Evolutionary conservation across 2,888 invertebrate genomes (phyloP).

Genomic region (Drosophila pseudotakahashii): DNA sequence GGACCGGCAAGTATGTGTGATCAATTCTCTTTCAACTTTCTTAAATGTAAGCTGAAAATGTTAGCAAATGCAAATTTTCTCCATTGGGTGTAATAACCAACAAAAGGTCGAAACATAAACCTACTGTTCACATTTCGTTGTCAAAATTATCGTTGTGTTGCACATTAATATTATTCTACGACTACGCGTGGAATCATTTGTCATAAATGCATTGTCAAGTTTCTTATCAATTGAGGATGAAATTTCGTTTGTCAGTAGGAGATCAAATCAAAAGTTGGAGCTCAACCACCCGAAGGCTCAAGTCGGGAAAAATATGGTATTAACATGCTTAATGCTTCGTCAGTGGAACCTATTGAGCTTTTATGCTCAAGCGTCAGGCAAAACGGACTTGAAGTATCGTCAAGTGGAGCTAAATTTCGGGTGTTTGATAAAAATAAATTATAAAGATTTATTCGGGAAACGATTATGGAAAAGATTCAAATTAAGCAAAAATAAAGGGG

Average conservation of each 20-base stretch:
- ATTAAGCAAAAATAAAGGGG: constrained; percentile 7
- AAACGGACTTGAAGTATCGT: constrained; percentile 18
- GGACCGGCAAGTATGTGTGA: constrained; percentile 76
- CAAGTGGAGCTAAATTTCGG: constrained; percentile 24
- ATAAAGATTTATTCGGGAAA: constrained; percentile 30
- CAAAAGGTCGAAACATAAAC: constrained; percentile 51
- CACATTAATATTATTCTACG: constrained; percentile 15
- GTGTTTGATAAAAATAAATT: constrained; percentile 1
- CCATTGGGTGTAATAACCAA: constrained; percentile 28
- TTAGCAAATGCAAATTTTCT: constrained; percentile 45
- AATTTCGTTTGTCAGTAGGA: constrained; percentile 20
- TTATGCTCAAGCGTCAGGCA: constrained; percentile 33
- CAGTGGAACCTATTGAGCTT: constrained; percentile 18
- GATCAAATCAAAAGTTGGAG: constrained; percentile 21
- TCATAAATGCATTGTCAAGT: constrained; percentile 37
- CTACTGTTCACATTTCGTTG: constrained; percentile 57
- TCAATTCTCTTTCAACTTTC: constrained; percentile 39
- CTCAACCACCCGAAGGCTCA: too few species aligned
- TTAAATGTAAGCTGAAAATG: constrained; percentile 48
- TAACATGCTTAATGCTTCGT: constrained; percentile 38
- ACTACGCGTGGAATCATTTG: constrained; percentile 13
- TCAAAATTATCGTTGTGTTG: constrained; percentile 46
- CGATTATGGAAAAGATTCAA: constrained; percentile 42
- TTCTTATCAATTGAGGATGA: constrained; percentile 23
- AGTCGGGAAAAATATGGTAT: constrained; percentile 11